Percentiles rank a stretch among this genome's conserved stretches.
phyloP scores from a whole-genome alignment of 2,888 invertebrate genomes.

The Eupithecia pulchellata region DNA sequence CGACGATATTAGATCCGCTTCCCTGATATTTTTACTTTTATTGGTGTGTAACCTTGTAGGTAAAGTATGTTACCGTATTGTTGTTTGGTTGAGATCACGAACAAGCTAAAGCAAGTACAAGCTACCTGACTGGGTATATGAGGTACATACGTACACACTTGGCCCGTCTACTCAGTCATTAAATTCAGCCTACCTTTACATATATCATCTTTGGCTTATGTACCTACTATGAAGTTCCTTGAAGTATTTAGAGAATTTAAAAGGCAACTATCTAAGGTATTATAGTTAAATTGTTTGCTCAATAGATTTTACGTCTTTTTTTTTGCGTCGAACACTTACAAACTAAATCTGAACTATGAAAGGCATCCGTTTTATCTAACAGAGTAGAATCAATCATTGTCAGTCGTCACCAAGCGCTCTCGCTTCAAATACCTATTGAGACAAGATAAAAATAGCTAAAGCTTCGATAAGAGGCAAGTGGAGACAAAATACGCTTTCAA shows the following conservation, averaged over 20 bases:
- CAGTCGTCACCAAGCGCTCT: conserved; percentile 38
- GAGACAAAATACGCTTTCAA: conserved; percentile 1
- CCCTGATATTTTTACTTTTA: neutral
- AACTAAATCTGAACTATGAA: conserved; percentile 37
- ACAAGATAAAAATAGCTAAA: conserved; percentile 26
- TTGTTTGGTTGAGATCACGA: neutral
- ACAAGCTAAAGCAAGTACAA: too few species aligned
- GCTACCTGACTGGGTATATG: too few species aligned
- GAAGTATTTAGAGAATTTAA: neutral
- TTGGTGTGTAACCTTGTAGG: neutral
- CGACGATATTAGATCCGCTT: neutral
- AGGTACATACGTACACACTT: too few species aligned
- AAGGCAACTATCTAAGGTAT: neutral
- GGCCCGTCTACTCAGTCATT: neutral
- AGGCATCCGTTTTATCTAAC: conserved; percentile 39
- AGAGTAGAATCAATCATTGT: conserved; percentile 45
- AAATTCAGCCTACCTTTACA: neutral
- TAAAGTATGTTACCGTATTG: neutral
- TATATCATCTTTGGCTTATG: too few species aligned
- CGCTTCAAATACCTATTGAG: conserved; percentile 34
- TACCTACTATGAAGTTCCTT: neutral
- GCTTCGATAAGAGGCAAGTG: conserved; percentile 7
- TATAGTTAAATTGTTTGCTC: neutral
- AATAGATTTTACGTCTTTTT: conserved; percentile 7
- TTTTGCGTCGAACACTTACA: conserved; percentile 16